phyloP scores from a whole-genome alignment of 2,797 vertebrate genomes.

The Chaenodraco wilsoni region DNA sequence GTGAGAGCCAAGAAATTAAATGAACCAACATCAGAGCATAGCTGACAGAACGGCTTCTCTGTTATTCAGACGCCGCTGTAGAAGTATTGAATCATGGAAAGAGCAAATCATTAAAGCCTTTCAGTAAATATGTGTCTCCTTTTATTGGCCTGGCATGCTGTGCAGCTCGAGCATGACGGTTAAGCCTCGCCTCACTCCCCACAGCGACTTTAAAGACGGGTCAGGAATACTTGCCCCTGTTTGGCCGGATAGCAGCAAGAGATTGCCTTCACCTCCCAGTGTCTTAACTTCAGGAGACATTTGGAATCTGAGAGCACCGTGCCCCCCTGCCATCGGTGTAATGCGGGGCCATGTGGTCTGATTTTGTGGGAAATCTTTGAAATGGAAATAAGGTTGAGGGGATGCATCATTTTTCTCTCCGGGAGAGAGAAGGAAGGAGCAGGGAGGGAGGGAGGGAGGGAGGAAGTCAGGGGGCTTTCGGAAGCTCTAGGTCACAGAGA shows the following conservation, averaged over 20 bases:
- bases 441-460: background rate
- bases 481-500: slow-evolving; percentile 67
- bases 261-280: slow-evolving; percentile 57
- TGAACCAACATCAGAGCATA: slow-evolving; percentile 37
- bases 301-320: slow-evolving; percentile 40
- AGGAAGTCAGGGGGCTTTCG: slow-evolving; percentile 1
- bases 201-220: slow-evolving; percentile 67
- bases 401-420: slow-evolving; percentile 53
- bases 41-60: slow-evolving; percentile 33
- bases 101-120: slow-evolving; percentile 54
- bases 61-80: slow-evolving; percentile 29
- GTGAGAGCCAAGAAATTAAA: slow-evolving; percentile 51
- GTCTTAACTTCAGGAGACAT: slow-evolving; percentile 62
- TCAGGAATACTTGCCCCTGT: slow-evolving; percentile 59
- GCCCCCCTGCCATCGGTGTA: slow-evolving; percentile 51
- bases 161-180: slow-evolving; percentile 42
- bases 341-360: slow-evolving; percentile 58
- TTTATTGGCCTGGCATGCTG: slow-evolving; percentile 53
- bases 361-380: slow-evolving; percentile 78
- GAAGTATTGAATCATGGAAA: slow-evolving; percentile 55
- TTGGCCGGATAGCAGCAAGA: slow-evolving; percentile 51
- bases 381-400: slow-evolving; percentile 73
- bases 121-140: slow-evolving; percentile 31
- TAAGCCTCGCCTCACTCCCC: slow-evolving; percentile 45
- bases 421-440: slow-evolving; percentile 13